Base-by-base conservation (phyloP, 2,113 vertebrate species). In the Chlamydotis undulata region DNA sequence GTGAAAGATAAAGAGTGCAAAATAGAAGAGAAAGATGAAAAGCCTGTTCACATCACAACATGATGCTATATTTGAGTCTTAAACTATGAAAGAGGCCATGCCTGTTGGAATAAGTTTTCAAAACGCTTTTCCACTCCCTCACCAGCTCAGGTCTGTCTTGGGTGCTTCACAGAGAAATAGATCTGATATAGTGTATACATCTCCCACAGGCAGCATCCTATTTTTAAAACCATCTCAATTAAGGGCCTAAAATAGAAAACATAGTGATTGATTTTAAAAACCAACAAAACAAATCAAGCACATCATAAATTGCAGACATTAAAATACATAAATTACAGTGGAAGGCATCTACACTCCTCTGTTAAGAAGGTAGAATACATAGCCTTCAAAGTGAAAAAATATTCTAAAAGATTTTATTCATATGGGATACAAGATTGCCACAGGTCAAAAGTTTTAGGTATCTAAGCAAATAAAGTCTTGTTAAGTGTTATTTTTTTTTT, bases 231-330 rank as follows among this genome's bases (percentile, higher is more conserved):
- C 18, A 69, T 28, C 15, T 55, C 57, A 79, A 84, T 91, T 90
- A 91, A 91, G 90, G 18, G 19, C 31, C 28, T 65, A 74, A 96
- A 96, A 93, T 73, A 90, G 91, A 87, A 89, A 89, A 57, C 6
- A 53, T 7, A 7, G 41, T 85, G 87, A 95, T 77, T 76, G 78
- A 47, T 76, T 94, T 93, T 69, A 85, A 94, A 89, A 57, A 7
- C 14, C 47, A 88, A 91, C n/a, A 91, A 96, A 93, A 84, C 0
- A 0, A 93, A 94, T 87, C 83, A 94, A 73, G 59, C 7, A 37
- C 67, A 85, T 90, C 19, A 60, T 74, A 95, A 96, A 90, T 43
- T 73, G 28, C 33, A 85, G 80, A 67, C 52, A 53, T 19, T 74
- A 84, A 92, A 89, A 75, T 71, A 68, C 37, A 78, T 70, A 68